phyloP scores from a whole-genome alignment of 2,888 invertebrate species.

The Epiblema foenella region DNA sequence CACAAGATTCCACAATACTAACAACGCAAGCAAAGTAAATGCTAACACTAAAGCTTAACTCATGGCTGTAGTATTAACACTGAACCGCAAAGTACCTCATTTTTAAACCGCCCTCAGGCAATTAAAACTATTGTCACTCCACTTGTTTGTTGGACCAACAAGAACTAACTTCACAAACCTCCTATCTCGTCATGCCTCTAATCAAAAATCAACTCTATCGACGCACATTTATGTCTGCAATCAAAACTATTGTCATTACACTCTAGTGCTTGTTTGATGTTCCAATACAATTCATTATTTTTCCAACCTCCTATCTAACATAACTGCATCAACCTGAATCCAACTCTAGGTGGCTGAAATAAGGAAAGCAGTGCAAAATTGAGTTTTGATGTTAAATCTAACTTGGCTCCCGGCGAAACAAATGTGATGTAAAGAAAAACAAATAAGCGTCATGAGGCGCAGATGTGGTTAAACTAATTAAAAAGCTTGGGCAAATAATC shows the following conservation, averaged over 20 bases:
- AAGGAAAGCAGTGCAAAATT: background rate
- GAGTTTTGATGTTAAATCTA: background rate
- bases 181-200: background rate
- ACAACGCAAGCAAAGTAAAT: slow-evolving; percentile 11
- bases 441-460: slow-evolving; percentile 20
- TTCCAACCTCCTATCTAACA: background rate
- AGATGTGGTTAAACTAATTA: slow-evolving; percentile 33
- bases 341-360: background rate
- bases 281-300: background rate
- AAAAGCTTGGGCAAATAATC: slow-evolving; percentile 27
- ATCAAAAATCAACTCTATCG: slow-evolving; percentile 5
- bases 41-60: slow-evolving; percentile 18
- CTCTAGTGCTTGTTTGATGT: slow-evolving; percentile 1
- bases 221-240: background rate
- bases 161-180: slow-evolving; percentile 1
- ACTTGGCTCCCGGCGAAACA: slow-evolving; percentile 21
- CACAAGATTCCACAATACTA: background rate
- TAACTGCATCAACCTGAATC: background rate
- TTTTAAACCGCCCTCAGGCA: slow-evolving; percentile 29
- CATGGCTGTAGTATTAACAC: slow-evolving; percentile 10
- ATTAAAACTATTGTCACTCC: slow-evolving; percentile 39
- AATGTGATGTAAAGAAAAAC: slow-evolving; percentile 30
- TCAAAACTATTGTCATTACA: background rate
- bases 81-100: slow-evolving; percentile 19
- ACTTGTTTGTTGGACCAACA: slow-evolving; percentile 30